These are phyloP conservation scores for Micrastur ruficollis DNA, from an alignment of 2,797 vertebrate genomes.

Conservation along the genomic window DNA sequence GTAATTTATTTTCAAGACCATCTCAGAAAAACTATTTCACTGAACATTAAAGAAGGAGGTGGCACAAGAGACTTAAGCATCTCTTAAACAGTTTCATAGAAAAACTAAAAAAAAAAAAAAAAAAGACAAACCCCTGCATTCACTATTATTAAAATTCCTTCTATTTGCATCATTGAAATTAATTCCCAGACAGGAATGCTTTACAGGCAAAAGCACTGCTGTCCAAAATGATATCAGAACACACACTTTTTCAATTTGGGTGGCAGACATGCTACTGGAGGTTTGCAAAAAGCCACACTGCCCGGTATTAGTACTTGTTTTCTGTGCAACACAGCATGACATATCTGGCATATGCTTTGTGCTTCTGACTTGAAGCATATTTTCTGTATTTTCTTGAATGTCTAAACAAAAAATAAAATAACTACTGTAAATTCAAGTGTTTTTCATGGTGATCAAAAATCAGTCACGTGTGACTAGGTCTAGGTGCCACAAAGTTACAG, in stretches of 20 bases:
- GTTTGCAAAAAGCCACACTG: background rate
- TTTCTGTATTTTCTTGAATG: conserved; percentile 20
- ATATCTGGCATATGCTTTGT: background rate
- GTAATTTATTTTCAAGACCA: conserved; percentile 10
- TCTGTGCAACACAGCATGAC: background rate
- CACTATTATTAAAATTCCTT: conserved; percentile 5
- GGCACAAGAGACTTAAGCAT: conserved; percentile 17
- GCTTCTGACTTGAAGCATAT: background rate
- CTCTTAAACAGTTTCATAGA: background rate
- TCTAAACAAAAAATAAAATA: background rate
- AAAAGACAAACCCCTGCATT: background rate
- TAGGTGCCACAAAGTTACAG: conserved; percentile 1
- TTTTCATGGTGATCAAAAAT: conserved; percentile 37
- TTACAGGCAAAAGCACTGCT: conserved; percentile 11
- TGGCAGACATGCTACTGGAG: background rate
- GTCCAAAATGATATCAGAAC: background rate
- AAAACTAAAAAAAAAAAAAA: background rate
- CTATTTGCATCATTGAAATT: conserved; percentile 7
- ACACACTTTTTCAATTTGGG: conserved; percentile 11
- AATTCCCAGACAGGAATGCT: conserved; percentile 24
- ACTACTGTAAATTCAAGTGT: background rate
- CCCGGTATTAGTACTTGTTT: background rate
- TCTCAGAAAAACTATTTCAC: conserved; percentile 22
- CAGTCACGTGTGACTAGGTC: background rate
- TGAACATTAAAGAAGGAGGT: conserved; percentile 8